Evolutionary conservation across 2,888 invertebrate species (phyloP).

Genomic region (Lissocephala sabroskyi): DNA sequence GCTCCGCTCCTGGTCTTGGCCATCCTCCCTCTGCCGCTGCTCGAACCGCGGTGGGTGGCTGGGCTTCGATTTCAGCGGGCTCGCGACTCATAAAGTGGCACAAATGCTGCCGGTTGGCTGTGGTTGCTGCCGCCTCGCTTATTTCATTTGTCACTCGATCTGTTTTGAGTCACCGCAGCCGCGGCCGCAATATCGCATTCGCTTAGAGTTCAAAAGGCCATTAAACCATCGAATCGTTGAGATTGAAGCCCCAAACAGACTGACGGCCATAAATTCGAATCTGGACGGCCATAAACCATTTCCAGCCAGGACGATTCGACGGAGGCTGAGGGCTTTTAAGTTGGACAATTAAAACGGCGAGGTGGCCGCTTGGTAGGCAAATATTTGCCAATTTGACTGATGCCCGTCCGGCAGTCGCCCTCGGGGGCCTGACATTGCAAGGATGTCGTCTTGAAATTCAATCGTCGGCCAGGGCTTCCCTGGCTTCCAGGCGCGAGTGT

Average conservation of each 20-base stretch:
- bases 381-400: slow-evolving; percentile 44
- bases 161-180: too few relatives aligned
- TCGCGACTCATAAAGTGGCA: slow-evolving; percentile 27
- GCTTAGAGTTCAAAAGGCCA: too few relatives aligned
- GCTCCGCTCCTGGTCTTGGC: slow-evolving; percentile 29
- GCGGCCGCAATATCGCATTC: too few relatives aligned
- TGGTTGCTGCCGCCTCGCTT: slow-evolving; percentile 32
- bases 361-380: slow-evolving; percentile 48
- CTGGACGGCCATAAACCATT: too few relatives aligned
- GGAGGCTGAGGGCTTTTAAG: too few relatives aligned
- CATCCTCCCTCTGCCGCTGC: slow-evolving; percentile 46
- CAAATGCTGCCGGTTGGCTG: slow-evolving; percentile 16
- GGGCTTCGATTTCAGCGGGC: too few relatives aligned
- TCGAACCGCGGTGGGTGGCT: slow-evolving; percentile 8
- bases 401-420: too few relatives aligned
- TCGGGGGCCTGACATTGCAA: slow-evolving; percentile 3
- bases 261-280: too few relatives aligned
- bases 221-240: too few relatives aligned
- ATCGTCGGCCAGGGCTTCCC: slow-evolving; percentile 39
- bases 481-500: slow-evolving; percentile 11
- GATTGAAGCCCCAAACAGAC: too few relatives aligned
- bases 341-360: too few relatives aligned
- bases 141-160: slow-evolving; percentile 46
- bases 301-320: too few relatives aligned
- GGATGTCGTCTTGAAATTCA: slow-evolving; percentile 37